Base-by-base conservation (phyloP, 2,113 vertebrate genomes). In the Zosterops pallidus region DNA sequence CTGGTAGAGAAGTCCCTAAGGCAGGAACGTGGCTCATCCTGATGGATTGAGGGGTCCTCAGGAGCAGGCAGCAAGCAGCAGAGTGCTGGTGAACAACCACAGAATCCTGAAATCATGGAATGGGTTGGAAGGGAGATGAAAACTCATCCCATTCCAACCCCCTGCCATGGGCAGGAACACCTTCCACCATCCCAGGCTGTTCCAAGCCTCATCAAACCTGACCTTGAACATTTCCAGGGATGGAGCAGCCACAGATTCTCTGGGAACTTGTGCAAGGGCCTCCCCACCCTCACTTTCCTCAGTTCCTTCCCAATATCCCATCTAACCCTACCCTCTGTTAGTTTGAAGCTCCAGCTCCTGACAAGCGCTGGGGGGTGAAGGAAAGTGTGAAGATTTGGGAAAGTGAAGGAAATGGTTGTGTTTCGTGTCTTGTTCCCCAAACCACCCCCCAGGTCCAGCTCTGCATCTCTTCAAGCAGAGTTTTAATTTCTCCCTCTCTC, bases 41-140 rank as follows among this genome's bases (percentile, higher is more conserved):
- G 2, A 17, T 20, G 72, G 47, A 47, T 33, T 3, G 25, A 70
- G 39, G 17, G 31, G 19, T 35, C 39, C 42, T 39, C 0, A 8
- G 72, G 69, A 65, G 69, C 3, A 1, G 64, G 49, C 74, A 81
- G 31, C 44, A 44, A 77, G 69, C 39, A 63, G 64, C 26, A 77
- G 53, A 37, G 59, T 1, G 1, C 25, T 9, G 11, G 12, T 46
- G 41, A 20, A 11, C 5, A 1, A 47, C 24, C n/a, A 31, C 0
- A 35, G 17, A 31, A 76, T 37, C 63, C 31, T 35, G 6, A 25
- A 76, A 41, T 42, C 41, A 31, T 47, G 55, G 47, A 41, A 18
- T 31, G 41, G 8, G 6, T 62, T 53, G 46, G 22, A n/a, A 59
- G 23, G 47, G 24, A 47, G 14, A 6, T 26, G 21, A 35, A 68